Percentiles rank a stretch among this genome's conserved stretches.
These are phyloP conservation scores for Seriola dumerili DNA, from an alignment of 2,113 vertebrate genomes.

Conservation along the genomic window DNA sequence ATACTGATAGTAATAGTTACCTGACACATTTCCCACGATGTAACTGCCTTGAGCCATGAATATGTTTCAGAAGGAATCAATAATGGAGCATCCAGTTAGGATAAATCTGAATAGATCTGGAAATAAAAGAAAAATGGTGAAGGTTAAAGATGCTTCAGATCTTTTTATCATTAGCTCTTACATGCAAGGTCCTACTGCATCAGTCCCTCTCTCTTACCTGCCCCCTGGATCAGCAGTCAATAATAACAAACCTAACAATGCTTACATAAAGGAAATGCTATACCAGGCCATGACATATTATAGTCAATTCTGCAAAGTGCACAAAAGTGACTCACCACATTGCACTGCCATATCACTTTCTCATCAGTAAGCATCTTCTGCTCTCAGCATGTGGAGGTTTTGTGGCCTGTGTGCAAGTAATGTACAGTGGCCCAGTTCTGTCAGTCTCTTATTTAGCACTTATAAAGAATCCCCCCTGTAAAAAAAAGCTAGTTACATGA, in stretches of 20 bases:
- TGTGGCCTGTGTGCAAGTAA: background rate
- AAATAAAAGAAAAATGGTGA: slow-evolving; percentile 25
- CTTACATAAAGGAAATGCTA: slow-evolving; percentile 78
- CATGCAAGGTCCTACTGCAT: slow-evolving; percentile 7
- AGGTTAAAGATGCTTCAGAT: background rate
- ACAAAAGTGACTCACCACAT: slow-evolving; percentile 37
- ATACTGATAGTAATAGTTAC: slow-evolving; percentile 55
- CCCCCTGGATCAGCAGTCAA: slow-evolving; percentile 34
- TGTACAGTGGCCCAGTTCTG: background rate
- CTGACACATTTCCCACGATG: slow-evolving; percentile 60
- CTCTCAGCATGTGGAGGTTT: slow-evolving; percentile 27
- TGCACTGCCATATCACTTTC: slow-evolving; percentile 62
- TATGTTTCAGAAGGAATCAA: slow-evolving; percentile 19
- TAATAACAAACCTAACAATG: slow-evolving; percentile 60
- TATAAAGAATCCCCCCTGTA: background rate
- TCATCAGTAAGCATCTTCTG: slow-evolving; percentile 65
- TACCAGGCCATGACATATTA: slow-evolving; percentile 49
- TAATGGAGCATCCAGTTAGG: slow-evolving; percentile 20
- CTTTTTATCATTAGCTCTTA: background rate
- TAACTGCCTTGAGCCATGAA: slow-evolving; percentile 62
- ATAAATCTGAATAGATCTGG: background rate
- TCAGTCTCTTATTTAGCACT: background rate
- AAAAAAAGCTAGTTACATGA: too few relatives aligned
- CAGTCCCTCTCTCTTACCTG: slow-evolving; percentile 14
- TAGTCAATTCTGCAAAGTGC: slow-evolving; percentile 64